Conservation (phyloP, 2,797 vertebrate genomes). For the Poecilia wingei region DNA sequence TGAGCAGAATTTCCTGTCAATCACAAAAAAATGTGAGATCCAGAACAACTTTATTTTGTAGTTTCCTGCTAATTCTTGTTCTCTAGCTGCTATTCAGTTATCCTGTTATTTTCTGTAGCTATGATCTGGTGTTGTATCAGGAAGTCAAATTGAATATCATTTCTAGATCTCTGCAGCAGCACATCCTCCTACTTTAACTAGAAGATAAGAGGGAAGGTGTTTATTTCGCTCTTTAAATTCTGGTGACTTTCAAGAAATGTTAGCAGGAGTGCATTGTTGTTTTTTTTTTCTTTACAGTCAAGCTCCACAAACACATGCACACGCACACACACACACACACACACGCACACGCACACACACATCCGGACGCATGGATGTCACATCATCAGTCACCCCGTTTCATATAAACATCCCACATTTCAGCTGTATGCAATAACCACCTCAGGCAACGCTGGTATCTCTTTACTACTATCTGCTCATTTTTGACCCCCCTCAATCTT, state of each 20-base stretch:
- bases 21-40: not conserved
- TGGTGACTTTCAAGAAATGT: conserved; percentile 7
- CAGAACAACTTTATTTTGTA: not conserved
- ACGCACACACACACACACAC: not conserved
- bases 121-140: not conserved
- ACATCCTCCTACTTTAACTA: not conserved
- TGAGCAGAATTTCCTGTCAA: not conserved
- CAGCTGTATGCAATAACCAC: conserved; percentile 38
- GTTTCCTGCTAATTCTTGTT: not conserved
- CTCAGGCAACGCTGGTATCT: conserved; percentile 38
- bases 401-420: conserved; percentile 49
- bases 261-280: not conserved
- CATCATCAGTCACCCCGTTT: conserved; percentile 44
- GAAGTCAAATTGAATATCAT: not conserved
- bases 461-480: conserved; percentile 41
- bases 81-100: not conserved
- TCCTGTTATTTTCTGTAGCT: not conserved
- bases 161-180: not conserved
- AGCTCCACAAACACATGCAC: not conserved
- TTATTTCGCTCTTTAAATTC: conserved; percentile 11
- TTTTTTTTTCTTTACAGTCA: conserved; percentile 2
- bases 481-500: conserved; percentile 36
- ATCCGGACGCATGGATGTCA: conserved; percentile 16
- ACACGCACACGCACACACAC: not conserved
- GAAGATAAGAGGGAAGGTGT: not conserved